Evolutionary conservation across 2,113 vertebrate genomes (phyloP), one percentile per base, ranked within the genome.

Genomic region (Brienomyrus brachyistius): DNA sequence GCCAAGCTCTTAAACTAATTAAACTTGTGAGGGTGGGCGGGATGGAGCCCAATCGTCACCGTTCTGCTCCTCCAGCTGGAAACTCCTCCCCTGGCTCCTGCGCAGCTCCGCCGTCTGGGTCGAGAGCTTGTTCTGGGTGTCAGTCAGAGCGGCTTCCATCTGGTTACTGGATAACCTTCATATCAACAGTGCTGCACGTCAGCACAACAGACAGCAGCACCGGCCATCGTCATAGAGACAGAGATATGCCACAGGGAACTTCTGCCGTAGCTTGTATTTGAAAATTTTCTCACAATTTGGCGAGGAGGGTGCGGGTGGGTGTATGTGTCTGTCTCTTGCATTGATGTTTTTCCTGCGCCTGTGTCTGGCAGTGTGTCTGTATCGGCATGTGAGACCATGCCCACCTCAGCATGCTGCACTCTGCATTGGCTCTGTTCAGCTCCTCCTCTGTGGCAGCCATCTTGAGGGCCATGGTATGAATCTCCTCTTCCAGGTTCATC

Each of bases 31-130:
- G 15, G 1, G 35, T 2, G 4, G 9, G 6, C 6, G 17, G 74
- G 35, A 40, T 19, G 56, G 87, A 56, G 23, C n/a, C 21, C 27
- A 17, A 50, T 74, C 8, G 66, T 92, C 92, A 97, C 96, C 96
- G 89, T 92, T 94, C 93, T 95, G 97, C 93, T 95, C 95, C 91
- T 96, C 93, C 92, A 97, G 94, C 91, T 93, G 93, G 90, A 92
- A 92, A 90, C 95, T 95, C 95, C 94, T 97, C 90, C 96, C 95
- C 88, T 97, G 96, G 52, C 92, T 90, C 91, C 94, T 94, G 86
- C 97, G 95, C 47, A 97, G 93, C 90, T 97, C 95, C 90, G 92
- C 92, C 66, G 94, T 95, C 94, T 96, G 96, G 93, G 94, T 93
- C 91, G 94, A 92, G 90, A 97, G 94, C 13, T 93, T 95, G 92